Conservation (phyloP, 1,140 invertebrate species). For the Fopius arisanus region DNA sequence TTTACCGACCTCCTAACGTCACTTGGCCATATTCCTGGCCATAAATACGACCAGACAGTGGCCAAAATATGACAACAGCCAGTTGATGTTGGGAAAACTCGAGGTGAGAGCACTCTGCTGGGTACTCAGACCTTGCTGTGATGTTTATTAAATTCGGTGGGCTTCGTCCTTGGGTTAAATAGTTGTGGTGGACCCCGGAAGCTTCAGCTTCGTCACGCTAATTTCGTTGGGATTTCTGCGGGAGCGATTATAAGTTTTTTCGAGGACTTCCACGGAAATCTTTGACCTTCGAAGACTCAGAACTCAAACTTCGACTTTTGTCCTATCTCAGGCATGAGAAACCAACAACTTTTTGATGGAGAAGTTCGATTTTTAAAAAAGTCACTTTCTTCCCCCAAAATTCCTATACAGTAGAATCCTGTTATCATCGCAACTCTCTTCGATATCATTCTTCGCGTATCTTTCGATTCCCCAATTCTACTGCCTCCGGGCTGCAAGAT, state of each 20-base stretch:
- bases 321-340: too few relatives aligned
- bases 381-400: too few relatives aligned
- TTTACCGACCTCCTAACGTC: conserved; percentile 58
- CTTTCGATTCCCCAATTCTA: too few relatives aligned
- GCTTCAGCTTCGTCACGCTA: conserved; percentile 31
- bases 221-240: conserved; percentile 30
- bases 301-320: too few relatives aligned
- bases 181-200: not conserved
- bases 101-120: not conserved
- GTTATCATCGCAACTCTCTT: too few relatives aligned
- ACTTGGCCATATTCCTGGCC: conserved; percentile 58
- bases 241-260: not conserved
- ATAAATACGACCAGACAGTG: conserved; percentile 57
- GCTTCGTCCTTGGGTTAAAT: not conserved
- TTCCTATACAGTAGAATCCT: too few relatives aligned
- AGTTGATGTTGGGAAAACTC: conserved; percentile 8
- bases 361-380: too few relatives aligned
- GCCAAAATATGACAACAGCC: conserved; percentile 54
- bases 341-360: too few relatives aligned
- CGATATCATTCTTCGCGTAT: too few relatives aligned
- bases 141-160: not conserved
- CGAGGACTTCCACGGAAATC: not conserved
- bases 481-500: too few relatives aligned
- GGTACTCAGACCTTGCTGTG: not conserved
- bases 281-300: not conserved